Evolutionary conservation across 2,888 invertebrate genomes (phyloP).

Genomic region (Ichneumon xanthorius): DNA sequence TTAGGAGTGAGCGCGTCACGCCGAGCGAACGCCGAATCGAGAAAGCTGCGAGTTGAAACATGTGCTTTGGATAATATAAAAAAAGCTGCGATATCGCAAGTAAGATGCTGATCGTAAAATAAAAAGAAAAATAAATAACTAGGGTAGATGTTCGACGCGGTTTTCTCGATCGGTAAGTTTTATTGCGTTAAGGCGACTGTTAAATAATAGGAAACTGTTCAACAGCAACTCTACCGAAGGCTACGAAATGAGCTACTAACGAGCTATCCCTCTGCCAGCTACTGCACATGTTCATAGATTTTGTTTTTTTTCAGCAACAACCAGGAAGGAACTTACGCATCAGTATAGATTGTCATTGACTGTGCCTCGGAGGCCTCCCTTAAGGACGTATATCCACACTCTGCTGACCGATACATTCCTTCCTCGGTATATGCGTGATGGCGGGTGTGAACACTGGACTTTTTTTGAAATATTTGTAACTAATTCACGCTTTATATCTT

Average conservation of each 20-base stretch:
- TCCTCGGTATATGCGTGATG: constrained; percentile 49
- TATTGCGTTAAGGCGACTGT: constrained; percentile 32
- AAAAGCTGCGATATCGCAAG: background rate
- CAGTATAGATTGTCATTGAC: constrained; percentile 2
- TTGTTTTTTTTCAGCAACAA: constrained; percentile 71
- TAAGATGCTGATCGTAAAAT: background rate
- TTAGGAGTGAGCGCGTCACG: constrained; percentile 73
- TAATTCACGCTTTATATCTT: constrained; percentile 74
- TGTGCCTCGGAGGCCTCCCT: background rate
- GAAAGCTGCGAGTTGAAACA: constrained; percentile 40
- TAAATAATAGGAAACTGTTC: constrained; percentile 74
- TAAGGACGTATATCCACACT: background rate
- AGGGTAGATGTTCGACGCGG: constrained; percentile 12
- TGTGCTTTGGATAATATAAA: background rate
- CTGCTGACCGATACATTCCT: constrained; percentile 57
- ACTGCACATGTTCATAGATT: constrained; percentile 57
- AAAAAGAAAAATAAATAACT: background rate
- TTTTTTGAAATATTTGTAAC: constrained; percentile 52
- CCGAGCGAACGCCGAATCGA: constrained; percentile 58
- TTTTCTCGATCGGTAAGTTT: constrained; percentile 41
- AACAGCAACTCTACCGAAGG: constrained; percentile 78
- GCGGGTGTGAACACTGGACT: constrained; percentile 39
- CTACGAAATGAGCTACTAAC: constrained; percentile 40
- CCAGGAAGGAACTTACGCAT: constrained; percentile 76
- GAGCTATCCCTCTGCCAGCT: constrained; percentile 61